Percentiles rank a stretch among this genome's conserved stretches.
phyloP scores from a whole-genome alignment of 2,888 invertebrate species.

The Leistus spinibarbis region DNA sequence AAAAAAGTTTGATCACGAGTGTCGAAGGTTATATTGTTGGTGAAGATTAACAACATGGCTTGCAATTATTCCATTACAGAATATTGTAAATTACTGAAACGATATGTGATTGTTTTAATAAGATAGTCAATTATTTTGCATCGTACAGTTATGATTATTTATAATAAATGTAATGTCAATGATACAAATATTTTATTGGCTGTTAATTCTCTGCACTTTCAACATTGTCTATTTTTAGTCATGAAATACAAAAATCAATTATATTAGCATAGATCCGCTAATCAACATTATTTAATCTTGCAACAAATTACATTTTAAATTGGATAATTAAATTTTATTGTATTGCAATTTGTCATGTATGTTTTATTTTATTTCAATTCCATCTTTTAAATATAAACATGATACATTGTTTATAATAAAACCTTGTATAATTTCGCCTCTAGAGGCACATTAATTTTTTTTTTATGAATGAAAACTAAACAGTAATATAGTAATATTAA shows the following conservation, averaged over 20 bases:
- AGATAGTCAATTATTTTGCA: not conserved
- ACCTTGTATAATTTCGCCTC: too few relatives aligned
- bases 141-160: constrained; percentile 2
- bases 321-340: not conserved
- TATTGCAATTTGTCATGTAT: too few relatives aligned
- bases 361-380: not conserved
- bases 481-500: too few relatives aligned
- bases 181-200: constrained; percentile 31
- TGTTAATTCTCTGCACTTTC: not conserved
- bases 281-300: too few relatives aligned
- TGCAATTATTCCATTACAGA: not conserved
- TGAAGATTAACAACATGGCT: not conserved
- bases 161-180: constrained; percentile 19
- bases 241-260: not conserved
- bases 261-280: too few relatives aligned
- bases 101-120: constrained; percentile 17
- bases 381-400: too few relatives aligned
- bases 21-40: constrained; percentile 7
- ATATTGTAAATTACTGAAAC: constrained; percentile 25
- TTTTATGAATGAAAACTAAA: too few relatives aligned
- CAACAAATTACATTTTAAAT: not conserved
- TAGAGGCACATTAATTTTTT: too few relatives aligned
- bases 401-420: too few relatives aligned
- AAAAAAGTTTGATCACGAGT: not conserved
- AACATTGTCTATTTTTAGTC: not conserved